Base-by-base conservation (phyloP, 2,113 vertebrate species). In the Synchiropus splendidus region DNA sequence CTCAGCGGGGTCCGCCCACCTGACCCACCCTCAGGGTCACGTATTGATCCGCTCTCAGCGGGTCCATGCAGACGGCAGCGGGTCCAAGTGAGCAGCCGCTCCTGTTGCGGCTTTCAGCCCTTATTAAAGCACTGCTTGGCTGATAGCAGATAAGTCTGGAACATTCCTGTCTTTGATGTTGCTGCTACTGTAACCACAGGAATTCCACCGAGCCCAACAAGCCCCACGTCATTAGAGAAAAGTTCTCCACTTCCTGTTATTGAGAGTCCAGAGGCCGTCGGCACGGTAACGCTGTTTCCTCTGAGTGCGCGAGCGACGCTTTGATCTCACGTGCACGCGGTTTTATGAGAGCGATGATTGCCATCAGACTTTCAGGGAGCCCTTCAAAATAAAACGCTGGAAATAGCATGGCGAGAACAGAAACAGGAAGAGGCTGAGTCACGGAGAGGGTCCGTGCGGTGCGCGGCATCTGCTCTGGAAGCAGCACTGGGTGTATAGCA, bases 211-310 rank as follows among this genome's bases (percentile, higher is more conserved):
- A 18, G 56, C 55, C 11, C 55, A 67, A 64, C 48, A 73, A 56
- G 51, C 42, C 45, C 17, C 6, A 45, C 5, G 17, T 61, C 70
- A 76, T 79, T 70, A 70, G 58, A 57, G 61, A 74, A 46, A 72
- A 71, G 46, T 82, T 74, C 68, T 77, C 55, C 58, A 38, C 63
- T 77, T 78, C 75, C 77, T 82, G 80, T 80, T 79, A 70, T 77
- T 68, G 40, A 51, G 64, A 75, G 56, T 66, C 51, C n/a, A 78
- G 56, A 57, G 40, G 54, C 65, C 39, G 51, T 70, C 18, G 44
- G 72, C 72, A 72, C 67, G 57, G 48, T 74, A 75, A 74, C 69
- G 56, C 54, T 49, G 57, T 73, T 75, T 69, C 60, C 71, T 52
- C 56, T 62, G 47, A 67, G 51, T 49, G 49, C 13, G 40, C 13